Evolutionary conservation across 2,888 invertebrate genomes (phyloP).

Genomic region (Melanostoma mellinum): DNA sequence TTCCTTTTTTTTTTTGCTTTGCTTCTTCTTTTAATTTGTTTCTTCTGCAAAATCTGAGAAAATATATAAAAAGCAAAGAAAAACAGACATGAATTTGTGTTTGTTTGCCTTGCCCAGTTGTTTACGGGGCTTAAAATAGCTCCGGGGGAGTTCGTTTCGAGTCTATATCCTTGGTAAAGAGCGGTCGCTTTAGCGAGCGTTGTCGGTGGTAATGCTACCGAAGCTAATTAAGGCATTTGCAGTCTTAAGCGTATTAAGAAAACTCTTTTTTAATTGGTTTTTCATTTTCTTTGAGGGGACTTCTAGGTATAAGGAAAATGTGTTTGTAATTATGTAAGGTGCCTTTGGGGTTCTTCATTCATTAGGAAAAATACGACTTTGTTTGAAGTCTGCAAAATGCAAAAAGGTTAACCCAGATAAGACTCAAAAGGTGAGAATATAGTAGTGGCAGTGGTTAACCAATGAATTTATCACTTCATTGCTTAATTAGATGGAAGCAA

Average conservation of each 20-base stretch:
- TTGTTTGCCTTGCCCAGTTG: slow-evolving; percentile 54
- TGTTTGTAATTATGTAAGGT: slow-evolving; percentile 50
- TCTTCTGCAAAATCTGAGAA: slow-evolving; percentile 29
- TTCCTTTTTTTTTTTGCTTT: slow-evolving; percentile 22
- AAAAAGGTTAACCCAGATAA: slow-evolving; percentile 25
- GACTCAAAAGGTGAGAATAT: slow-evolving; percentile 18
- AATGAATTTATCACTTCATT: background rate
- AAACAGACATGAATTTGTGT: slow-evolving; percentile 34
- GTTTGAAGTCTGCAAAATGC: slow-evolving; percentile 7
- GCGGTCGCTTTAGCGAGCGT: slow-evolving; percentile 6
- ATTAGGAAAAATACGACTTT: slow-evolving; percentile 1
- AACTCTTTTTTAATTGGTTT: slow-evolving; percentile 67
- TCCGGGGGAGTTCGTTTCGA: slow-evolving; percentile 23
- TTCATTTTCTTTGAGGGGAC: slow-evolving; percentile 24
- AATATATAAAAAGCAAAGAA: slow-evolving; percentile 10
- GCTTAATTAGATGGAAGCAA: background rate
- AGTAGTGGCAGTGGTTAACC: background rate
- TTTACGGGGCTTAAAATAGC: slow-evolving; percentile 56
- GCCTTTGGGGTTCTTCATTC: slow-evolving; percentile 20
- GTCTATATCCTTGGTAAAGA: slow-evolving; percentile 10
- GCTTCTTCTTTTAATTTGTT: background rate
- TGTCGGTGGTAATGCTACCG: slow-evolving; percentile 19
- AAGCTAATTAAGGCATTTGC: slow-evolving; percentile 67
- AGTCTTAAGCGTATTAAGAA: slow-evolving; percentile 46
- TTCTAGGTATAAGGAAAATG: slow-evolving; percentile 17